phyloP scores from a whole-genome alignment of 2,888 invertebrate species.

The Rhimphoctona megacephalus region DNA sequence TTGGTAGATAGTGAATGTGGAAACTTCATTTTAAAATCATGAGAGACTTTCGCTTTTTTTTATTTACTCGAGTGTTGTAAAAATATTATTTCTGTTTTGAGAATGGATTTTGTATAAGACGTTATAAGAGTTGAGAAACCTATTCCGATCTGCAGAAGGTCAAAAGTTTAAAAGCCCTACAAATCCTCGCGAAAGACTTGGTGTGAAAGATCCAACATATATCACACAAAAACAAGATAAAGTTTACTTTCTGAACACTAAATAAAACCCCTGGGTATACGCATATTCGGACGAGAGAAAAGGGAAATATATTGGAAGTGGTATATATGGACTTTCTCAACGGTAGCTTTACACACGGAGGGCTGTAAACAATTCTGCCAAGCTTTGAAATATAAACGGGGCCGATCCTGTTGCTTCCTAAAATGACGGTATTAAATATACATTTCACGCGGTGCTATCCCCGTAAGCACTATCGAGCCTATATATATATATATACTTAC shows the following conservation, averaged over 20 bases:
- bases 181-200: background rate
- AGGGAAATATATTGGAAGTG: background rate
- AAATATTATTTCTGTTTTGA: background rate
- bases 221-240: slow-evolving; percentile 9
- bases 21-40: background rate
- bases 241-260: slow-evolving; percentile 33
- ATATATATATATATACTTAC: background rate
- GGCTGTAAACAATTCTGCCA: slow-evolving; percentile 76
- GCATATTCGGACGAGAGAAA: slow-evolving; percentile 30
- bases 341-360: slow-evolving; percentile 41
- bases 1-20: background rate
- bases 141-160: background rate
- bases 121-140: background rate
- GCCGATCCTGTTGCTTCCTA: slow-evolving; percentile 72
- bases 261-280: slow-evolving; percentile 32
- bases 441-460: slow-evolving; percentile 72
- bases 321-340: slow-evolving; percentile 33
- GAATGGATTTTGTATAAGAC: background rate
- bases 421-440: slow-evolving; percentile 82
- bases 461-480: slow-evolving; percentile 15
- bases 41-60: background rate
- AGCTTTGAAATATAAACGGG: slow-evolving; percentile 77
- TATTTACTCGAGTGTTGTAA: no score
- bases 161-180: background rate
- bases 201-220: slow-evolving; percentile 25